Base-by-base conservation (phyloP, 2,888 invertebrate species). In the Synanthedon myopaeformis region DNA sequence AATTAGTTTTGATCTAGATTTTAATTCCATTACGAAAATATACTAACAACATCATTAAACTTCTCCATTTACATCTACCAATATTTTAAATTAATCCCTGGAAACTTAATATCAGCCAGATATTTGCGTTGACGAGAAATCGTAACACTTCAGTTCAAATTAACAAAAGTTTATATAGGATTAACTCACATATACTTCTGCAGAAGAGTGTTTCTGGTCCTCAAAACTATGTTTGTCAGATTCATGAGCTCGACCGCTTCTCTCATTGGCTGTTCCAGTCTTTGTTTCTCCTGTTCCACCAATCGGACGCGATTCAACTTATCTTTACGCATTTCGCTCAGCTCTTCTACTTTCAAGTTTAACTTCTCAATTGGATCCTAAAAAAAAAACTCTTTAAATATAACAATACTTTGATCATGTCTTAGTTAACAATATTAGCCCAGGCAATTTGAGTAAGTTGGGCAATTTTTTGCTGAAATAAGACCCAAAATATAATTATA, bases 241-340 rank as follows among this genome's bases (percentile, higher is more conserved):
- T 92, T 92, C 63, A 99, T 87, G 67, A 92, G 93, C 51, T 92
- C 90, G 0, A 95, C 89, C 0, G 95, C 95, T 55, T 93, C 92
- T 56, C 92, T 90, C 90, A 93, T 95, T 0, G 95, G 94, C 56
- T 90, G 91, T 65, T 93, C 91, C 52, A 97, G 78, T 63, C 93
- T 92, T 55, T 91, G 90, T 76, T 95, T 92, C 72, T 96, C 96
- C 53, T 73, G 72, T 57, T 95, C 93, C 6, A 96, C 92, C 35
- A 95, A 79, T 64, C 95, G 93, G 4, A 97, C 92, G 57, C 96
- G 89, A 73, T 96, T 96, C 53, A 96, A 79, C 82, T 95, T 96
- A 70, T 95, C 95, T 13, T 91, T 90, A 14, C 95, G 88, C 64
- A 91, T 89, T 55, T 94, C 94, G 3, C 91, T 91, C 53, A 94